These are phyloP conservation scores for Salvator merianae DNA, from an alignment of 2,113 vertebrate species.

Conservation along the genomic window DNA sequence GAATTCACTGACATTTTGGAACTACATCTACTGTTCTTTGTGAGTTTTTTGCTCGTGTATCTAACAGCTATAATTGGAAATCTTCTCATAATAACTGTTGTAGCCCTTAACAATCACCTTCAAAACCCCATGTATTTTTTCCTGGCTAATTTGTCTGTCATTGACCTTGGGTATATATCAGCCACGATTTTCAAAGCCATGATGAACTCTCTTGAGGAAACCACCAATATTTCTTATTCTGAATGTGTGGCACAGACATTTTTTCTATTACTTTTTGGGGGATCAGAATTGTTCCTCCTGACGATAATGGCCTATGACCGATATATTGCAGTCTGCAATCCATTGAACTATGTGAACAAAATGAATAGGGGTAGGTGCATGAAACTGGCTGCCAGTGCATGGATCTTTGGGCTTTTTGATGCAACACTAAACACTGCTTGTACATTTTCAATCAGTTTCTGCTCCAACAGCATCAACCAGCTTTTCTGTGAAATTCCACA, in stretches of 20 bases:
- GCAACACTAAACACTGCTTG: neutral
- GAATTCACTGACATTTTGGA: conserved; percentile 36
- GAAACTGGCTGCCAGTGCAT: neutral
- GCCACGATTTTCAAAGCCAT: conserved; percentile 41
- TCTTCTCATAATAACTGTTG: conserved; percentile 44
- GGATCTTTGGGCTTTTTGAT: neutral
- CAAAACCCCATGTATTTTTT: conserved; percentile 28
- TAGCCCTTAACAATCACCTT: conserved; percentile 34
- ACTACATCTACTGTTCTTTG: conserved; percentile 33
- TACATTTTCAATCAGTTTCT: neutral
- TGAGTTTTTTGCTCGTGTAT: conserved; percentile 44
- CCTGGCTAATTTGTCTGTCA: conserved; percentile 51
- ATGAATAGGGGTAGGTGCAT: neutral
- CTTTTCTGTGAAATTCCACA: conserved; percentile 54
- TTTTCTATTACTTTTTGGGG: conserved; percentile 38
- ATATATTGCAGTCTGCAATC: neutral
- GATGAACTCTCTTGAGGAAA: conserved; percentile 35
- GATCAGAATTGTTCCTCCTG: neutral
- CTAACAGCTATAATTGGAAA: conserved; percentile 47
- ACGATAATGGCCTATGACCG: conserved; percentile 3
- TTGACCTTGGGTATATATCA: conserved; percentile 58
- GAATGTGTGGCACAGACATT: conserved; percentile 55
- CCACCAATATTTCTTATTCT: conserved; percentile 33
- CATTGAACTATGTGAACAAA: neutral
- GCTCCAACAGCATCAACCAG: conserved; percentile 28